These are phyloP conservation scores for Reticulitermes speratus DNA, from an alignment of 1,140 invertebrate species.

Conservation along the genomic window DNA sequence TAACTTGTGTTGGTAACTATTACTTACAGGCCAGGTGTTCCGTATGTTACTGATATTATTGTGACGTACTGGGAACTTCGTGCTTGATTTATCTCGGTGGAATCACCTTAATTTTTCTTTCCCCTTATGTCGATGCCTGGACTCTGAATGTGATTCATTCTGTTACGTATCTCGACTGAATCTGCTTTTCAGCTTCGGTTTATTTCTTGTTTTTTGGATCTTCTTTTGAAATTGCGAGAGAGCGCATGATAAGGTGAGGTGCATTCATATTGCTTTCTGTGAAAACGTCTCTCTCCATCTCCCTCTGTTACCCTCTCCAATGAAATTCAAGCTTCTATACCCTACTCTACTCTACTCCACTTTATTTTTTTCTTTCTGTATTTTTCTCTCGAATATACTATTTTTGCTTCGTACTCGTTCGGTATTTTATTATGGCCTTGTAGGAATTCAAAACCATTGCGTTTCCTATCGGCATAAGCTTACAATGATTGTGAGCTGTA, in stretches of 20 bases:
- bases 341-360: neutral
- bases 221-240: neutral
- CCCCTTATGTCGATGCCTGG: too few species aligned
- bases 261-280: neutral
- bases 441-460: neutral
- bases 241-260: neutral
- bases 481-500: neutral
- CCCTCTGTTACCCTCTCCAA: neutral
- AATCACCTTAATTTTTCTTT: too few species aligned
- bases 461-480: neutral
- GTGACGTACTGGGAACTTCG: too few species aligned
- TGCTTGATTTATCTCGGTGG: too few species aligned
- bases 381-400: neutral
- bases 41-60: too few species aligned
- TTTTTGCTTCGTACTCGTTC: neutral
- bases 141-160: neutral
- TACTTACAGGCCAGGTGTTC: too few species aligned
- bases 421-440: neutral
- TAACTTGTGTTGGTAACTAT: too few species aligned
- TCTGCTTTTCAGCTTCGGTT: neutral
- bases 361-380: neutral
- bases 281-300: neutral
- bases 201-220: conserved; percentile 3
- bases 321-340: neutral
- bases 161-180: neutral